Evolutionary conservation across 2,113 vertebrate genomes (phyloP), one percentile per base, ranked within the genome.

Genomic region (Ibidorhyncha struthersii): DNA sequence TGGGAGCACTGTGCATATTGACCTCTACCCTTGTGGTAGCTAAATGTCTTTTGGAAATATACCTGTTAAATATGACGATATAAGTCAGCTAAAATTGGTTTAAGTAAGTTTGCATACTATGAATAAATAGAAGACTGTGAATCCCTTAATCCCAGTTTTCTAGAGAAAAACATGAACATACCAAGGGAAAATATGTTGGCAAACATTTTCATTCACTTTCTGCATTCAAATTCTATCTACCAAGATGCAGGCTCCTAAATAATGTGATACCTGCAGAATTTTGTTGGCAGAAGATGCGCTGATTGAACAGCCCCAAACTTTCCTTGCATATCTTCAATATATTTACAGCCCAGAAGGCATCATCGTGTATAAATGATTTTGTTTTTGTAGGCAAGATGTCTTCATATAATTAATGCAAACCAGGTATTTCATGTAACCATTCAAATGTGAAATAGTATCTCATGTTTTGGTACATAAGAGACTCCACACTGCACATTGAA

Each of bases 11-110:
- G 1, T 58, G 32, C 8, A 5, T 65, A 70, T 53, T 73, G 50
- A 84, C 50, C 1, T 0, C 67, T 52, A 23, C 0, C 2, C 16
- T 12, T 81, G 36, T 32, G 40, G 43, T n/a, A 65, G 13, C 53
- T 66, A 50, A 69, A 53, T 30, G 14, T 58, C 19, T 65, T 82
- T 83, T 74, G 34, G 40, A 96, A 95, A 61, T 14, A 32, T 2
- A 53, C 8, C 6, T 61, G 9, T 65, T 32, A 79, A 82, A 66
- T 52, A 43, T 4, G 29, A 27, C 25, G 2, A 38, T 32, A 8
- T 25, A 41, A 66, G 7, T 40, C 18, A 62, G 19, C 30, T 81
- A n/a, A 52, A 80, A 43, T n/a, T 70, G 2, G 71, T 86, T 89
- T 86, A 34, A 27, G 9, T 50, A 71, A 18, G 82, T 78, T 78